phyloP scores from a whole-genome alignment of 2,888 invertebrate species.

The Mellilla xanthometata region DNA sequence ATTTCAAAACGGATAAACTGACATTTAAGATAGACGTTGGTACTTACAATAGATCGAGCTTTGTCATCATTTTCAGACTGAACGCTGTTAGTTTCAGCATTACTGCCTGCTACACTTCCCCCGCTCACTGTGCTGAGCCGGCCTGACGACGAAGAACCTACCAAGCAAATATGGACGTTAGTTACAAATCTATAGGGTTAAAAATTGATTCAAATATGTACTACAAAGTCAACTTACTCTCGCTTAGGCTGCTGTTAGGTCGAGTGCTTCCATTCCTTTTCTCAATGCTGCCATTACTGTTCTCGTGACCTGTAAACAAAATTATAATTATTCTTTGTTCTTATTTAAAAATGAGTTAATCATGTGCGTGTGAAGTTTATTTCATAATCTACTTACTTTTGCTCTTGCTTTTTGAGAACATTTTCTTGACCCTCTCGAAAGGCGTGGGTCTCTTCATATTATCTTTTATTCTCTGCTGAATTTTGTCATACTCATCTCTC shows the following conservation, averaged over 20 bases:
- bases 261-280: slow-evolving; percentile 72
- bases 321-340: too few relatives aligned
- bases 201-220: too few relatives aligned
- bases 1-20: too few relatives aligned
- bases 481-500: slow-evolving; percentile 91
- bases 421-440: slow-evolving; percentile 89
- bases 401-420: slow-evolving; percentile 86
- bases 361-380: too few relatives aligned
- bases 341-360: too few relatives aligned
- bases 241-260: slow-evolving; percentile 75
- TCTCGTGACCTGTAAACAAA: slow-evolving; percentile 58
- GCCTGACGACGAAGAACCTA: slow-evolving; percentile 91
- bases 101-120: slow-evolving; percentile 89
- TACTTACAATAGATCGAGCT: slow-evolving; percentile 73
- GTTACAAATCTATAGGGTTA: too few relatives aligned
- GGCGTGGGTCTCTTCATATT: slow-evolving; percentile 90
- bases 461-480: slow-evolving; percentile 89
- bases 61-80: slow-evolving; percentile 93
- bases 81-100: slow-evolving; percentile 91
- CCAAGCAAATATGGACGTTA: background rate
- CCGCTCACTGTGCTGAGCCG: slow-evolving; percentile 92
- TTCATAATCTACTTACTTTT: slow-evolving; percentile 76
- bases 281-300: slow-evolving; percentile 63
- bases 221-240: slow-evolving; percentile 57
- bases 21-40: too few relatives aligned